Percentiles rank a stretch among this genome's conserved stretches.
Conservation (phyloP, 2,888 invertebrate species). For the Hypsopygia costalis region DNA sequence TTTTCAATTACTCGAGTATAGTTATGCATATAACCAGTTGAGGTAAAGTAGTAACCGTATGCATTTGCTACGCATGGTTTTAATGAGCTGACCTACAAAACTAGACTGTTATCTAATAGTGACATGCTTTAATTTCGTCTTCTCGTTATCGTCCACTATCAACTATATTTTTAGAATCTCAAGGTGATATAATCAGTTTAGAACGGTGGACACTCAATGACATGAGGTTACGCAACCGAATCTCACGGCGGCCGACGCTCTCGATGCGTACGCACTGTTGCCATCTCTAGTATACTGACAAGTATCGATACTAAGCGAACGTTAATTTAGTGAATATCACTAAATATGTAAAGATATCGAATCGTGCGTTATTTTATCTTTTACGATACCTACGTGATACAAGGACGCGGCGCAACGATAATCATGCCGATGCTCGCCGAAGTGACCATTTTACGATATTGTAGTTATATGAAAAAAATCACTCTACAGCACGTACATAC, state of each 20-base stretch:
- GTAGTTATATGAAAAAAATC: conserved; percentile 6
- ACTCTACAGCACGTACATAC: neutral
- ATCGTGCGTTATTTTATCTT: conserved; percentile 6
- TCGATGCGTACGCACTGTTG: conserved; percentile 48
- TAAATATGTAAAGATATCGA: conserved; percentile 11
- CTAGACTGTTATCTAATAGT: too few relatives aligned
- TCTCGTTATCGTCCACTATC: neutral
- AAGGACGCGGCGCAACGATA: neutral
- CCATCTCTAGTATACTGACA: conserved; percentile 31
- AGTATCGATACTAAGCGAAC: conserved; percentile 12
- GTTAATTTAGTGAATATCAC: conserved; percentile 5
- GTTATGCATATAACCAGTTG: too few relatives aligned
- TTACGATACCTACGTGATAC: neutral
- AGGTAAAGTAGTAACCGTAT: too few relatives aligned
- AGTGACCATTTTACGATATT: conserved; percentile 14
- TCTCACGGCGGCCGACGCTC: conserved; percentile 20
- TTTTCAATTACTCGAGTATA: too few relatives aligned
- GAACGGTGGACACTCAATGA: conserved; percentile 38
- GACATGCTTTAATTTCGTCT: too few relatives aligned
- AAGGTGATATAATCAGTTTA: conserved; percentile 35
- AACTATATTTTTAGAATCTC: conserved; percentile 18
- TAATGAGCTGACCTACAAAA: too few relatives aligned
- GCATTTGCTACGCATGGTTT: too few relatives aligned
- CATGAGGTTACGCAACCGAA: conserved; percentile 47
- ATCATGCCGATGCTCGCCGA: conserved; percentile 6